Base-by-base conservation (phyloP, 2,113 vertebrate species). In the Elanoides forficatus region DNA sequence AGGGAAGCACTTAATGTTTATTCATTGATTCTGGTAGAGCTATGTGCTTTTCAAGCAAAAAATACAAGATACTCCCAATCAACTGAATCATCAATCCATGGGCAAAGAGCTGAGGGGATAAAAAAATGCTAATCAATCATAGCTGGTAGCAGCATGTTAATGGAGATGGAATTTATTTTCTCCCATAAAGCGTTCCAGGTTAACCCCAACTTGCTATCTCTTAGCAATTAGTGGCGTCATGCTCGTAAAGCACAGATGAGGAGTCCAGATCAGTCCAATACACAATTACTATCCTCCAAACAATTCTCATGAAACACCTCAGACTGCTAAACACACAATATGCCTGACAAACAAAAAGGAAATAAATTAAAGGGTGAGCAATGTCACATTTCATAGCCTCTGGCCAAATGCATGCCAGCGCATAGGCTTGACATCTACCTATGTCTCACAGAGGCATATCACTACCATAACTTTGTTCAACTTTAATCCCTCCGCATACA, bases 21-120 rank as follows among this genome's bases (percentile, higher is more conserved):
- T 95, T 96, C 96, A 97, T 96, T 80, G 92, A 94, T 96, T 96
- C 81, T 88, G 81, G 90, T 85, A 70, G 78, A 91, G 93, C 90
- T 94, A 30, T 90, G 87, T 93, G 90, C 95, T 96, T 96, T 95
- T 93, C 92, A 92, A 95, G 93, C 85, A 80, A 88, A 96, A 97
- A 95, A 94, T 68, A 62, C 25, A 74, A 94, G 92, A 82, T 95
- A 45, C 86, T 87, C 70, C 90, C 36, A 82, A 79, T 94, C 93
- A 96, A 90, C 92, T 82, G 90, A 93, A 91, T 97, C 93, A 95
- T 96, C 96, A 96, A 85, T 95, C 81, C 81, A 88, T 34, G 32
- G 62, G 56, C 58, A 82, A 93, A 93, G 62, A 88, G 92, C 92
- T 96, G 90, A 95, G 81, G 90, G 88, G 71, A 87, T 90, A 68